These are phyloP conservation scores for Ophion obscuratus DNA, from an alignment of 2,888 invertebrate species.

Conservation along the genomic window DNA sequence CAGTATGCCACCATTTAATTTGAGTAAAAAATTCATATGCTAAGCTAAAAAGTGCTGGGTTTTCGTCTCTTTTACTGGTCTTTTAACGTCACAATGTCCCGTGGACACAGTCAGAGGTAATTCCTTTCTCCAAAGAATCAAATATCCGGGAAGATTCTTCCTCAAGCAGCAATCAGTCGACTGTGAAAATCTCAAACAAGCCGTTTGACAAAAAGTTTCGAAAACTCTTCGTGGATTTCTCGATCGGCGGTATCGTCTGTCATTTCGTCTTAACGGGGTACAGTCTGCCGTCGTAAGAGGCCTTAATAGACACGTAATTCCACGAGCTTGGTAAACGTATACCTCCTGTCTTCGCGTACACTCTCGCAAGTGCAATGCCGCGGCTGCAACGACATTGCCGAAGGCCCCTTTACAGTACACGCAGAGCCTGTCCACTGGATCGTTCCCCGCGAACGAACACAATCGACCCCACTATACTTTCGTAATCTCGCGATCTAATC, in stretches of 20 bases:
- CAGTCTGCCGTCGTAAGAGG: slow-evolving; percentile 28
- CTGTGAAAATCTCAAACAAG: background rate
- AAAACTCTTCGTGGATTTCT: background rate
- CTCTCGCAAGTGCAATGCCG: slow-evolving; percentile 29
- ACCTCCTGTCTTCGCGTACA: slow-evolving; percentile 56
- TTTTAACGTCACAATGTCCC: background rate
- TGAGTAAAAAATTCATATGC: too few species aligned
- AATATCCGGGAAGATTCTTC: background rate
- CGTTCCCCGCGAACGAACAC: slow-evolving; percentile 56
- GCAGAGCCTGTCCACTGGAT: slow-evolving; percentile 29
- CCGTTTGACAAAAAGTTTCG: background rate
- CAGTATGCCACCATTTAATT: too few species aligned
- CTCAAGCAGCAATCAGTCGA: background rate
- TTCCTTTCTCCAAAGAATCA: background rate
- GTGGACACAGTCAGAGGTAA: background rate
- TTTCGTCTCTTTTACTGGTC: background rate
- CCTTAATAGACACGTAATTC: slow-evolving; percentile 69
- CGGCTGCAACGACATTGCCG: slow-evolving; percentile 60
- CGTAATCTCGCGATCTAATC: slow-evolving; percentile 75
- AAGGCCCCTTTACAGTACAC: slow-evolving; percentile 39
- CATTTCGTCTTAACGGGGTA: background rate
- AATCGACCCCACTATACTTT: slow-evolving; percentile 71
- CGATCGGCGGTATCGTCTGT: background rate
- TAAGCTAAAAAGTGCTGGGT: too few species aligned
- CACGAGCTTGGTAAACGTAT: slow-evolving; percentile 64